Evolutionary conservation across 2,113 vertebrate species (phyloP).

Genomic region (Potamarius usumacintae): DNA sequence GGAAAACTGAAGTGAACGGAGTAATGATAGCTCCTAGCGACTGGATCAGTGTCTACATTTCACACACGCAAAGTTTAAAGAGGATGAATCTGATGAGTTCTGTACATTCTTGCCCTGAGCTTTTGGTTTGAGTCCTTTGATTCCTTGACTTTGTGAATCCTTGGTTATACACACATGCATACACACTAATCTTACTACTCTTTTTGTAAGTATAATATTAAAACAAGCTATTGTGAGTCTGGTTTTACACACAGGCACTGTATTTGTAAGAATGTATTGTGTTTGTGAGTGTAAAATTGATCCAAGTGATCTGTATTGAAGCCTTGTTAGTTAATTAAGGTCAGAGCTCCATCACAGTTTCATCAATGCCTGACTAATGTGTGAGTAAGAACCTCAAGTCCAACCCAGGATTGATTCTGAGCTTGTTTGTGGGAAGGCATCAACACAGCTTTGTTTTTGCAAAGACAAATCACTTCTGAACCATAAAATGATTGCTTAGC

Average conservation of each 20-base stretch:
- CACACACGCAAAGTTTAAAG: neutral
- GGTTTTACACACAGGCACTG: neutral
- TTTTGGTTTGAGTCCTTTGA: neutral
- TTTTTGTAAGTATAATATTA: neutral
- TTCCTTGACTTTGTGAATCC: neutral
- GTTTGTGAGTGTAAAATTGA: neutral
- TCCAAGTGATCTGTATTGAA: neutral
- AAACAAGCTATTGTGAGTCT: neutral
- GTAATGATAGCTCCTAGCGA: conserved; percentile 43
- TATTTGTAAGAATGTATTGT: neutral
- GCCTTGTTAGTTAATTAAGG: neutral
- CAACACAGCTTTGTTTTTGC: conserved; percentile 1
- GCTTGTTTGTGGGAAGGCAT: neutral
- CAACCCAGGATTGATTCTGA: neutral
- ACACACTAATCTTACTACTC: neutral
- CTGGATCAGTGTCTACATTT: conserved; percentile 11
- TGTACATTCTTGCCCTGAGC: neutral
- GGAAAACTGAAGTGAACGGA: conserved; percentile 30
- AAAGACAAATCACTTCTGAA: neutral
- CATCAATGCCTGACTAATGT: neutral
- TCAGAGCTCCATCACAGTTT: conserved; percentile 4
- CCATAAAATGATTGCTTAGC: neutral
- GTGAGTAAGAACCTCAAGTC: neutral
- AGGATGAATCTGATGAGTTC: neutral
- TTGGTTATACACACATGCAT: neutral